These are phyloP conservation scores for Aurelia aurita complex sp. Pacific DNA, from an alignment of 30 jellyfish, hydroid and myxozoan species.

Conservation along the genomic window DNA sequence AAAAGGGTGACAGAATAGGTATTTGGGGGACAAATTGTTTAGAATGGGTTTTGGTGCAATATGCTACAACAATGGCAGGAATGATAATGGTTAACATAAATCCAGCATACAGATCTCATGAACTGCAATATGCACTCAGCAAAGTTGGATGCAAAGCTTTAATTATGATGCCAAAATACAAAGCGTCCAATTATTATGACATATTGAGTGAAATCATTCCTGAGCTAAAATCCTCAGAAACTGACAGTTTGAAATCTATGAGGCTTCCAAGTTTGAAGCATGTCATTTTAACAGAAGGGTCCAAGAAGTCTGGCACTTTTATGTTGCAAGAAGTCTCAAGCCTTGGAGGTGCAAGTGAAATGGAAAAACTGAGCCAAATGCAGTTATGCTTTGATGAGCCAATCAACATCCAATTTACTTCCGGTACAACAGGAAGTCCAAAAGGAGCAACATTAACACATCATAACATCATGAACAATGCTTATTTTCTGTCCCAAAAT, in stretches of 20 bases:
- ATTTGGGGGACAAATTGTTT: conserved; percentile 97
- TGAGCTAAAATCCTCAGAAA: conserved; percentile 41
- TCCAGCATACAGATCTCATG: conserved; percentile 81
- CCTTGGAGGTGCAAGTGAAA: conserved; percentile 62
- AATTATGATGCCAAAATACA: conserved; percentile 70
- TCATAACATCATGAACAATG: conserved; percentile 87
- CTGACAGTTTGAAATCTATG: conserved; percentile 60
- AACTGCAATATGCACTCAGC: conserved; percentile 75
- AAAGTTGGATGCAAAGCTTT: conserved; percentile 86
- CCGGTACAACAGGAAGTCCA: conserved; percentile 99
- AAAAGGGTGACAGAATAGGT: conserved; percentile 94
- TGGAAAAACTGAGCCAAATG: background rate
- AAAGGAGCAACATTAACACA: conserved; percentile 94
- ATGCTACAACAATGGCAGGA: conserved; percentile 91
- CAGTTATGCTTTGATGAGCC: conserved; percentile 87
- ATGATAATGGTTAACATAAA: conserved; percentile 88
- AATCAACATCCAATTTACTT: conserved; percentile 94
- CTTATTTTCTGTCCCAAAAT: conserved; percentile 52
- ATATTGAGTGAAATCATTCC: conserved; percentile 65
- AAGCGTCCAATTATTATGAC: conserved; percentile 78
- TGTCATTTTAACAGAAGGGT: conserved; percentile 52
- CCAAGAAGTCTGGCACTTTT: conserved; percentile 62
- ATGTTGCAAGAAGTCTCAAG: conserved; percentile 51
- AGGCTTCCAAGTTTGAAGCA: conserved; percentile 40
- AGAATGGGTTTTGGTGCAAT: conserved; percentile 86